phyloP scores from a whole-genome alignment of 2,113 vertebrate genomes.

The Saguinus midas region DNA sequence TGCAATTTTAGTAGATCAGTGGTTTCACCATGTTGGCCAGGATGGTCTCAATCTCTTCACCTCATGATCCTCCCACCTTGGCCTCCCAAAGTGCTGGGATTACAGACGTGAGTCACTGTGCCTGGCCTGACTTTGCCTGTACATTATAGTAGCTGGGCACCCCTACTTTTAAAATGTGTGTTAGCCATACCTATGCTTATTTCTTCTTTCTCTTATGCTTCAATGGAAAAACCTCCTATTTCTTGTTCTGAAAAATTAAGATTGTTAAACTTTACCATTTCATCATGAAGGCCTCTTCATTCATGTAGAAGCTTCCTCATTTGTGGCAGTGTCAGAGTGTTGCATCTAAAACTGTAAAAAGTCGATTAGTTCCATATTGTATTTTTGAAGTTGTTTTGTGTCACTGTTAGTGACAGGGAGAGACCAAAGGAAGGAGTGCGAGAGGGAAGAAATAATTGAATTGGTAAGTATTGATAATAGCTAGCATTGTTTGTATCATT shows the following conservation, averaged over 20 bases:
- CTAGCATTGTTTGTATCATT: background rate
- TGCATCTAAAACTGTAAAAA: background rate
- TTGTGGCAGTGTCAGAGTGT: background rate
- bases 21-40: too few species aligned
- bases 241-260: background rate
- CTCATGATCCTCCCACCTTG: too few species aligned
- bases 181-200: background rate
- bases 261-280: background rate
- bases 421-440: background rate
- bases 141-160: background rate
- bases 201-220: background rate
- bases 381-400: constrained; percentile 17
- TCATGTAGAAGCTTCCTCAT: background rate
- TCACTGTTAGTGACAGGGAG: background rate
- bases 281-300: background rate
- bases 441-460: background rate
- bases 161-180: background rate
- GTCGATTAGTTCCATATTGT: background rate
- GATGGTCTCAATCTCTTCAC: too few species aligned
- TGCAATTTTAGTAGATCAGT: too few species aligned
- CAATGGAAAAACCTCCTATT: background rate
- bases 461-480: background rate
- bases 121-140: background rate
- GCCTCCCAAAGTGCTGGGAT: too few species aligned
- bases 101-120: too few species aligned